These are phyloP conservation scores for Apostichopus japonicus DNA, from an alignment of 35 echinoderm and acorn worm genomes.

Conservation along the genomic window DNA sequence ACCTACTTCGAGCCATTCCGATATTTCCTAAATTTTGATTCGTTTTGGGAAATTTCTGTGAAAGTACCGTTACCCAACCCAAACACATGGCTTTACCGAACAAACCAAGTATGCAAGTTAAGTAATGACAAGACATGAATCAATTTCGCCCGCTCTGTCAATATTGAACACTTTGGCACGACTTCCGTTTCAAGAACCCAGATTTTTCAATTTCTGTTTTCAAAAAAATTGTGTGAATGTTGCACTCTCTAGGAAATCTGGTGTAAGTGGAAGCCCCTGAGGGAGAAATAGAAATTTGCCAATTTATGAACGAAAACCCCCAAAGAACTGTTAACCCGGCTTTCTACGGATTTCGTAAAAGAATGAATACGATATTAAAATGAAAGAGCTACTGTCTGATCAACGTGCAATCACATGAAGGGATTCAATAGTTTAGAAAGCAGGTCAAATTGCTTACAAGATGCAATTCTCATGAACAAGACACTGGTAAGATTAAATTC, in stretches of 20 bases:
- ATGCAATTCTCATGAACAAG: too few species aligned
- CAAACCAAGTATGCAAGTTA: neutral
- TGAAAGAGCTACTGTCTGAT: neutral
- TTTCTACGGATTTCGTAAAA: neutral
- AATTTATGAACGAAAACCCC: slow-evolving; percentile 17
- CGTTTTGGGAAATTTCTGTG: neutral
- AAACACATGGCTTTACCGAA: neutral
- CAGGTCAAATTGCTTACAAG: too few species aligned
- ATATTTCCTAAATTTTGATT: neutral
- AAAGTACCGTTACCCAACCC: neutral
- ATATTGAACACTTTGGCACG: slow-evolving; percentile 19
- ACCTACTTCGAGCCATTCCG: neutral
- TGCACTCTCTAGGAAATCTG: neutral
- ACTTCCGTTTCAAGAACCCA: slow-evolving; percentile 17
- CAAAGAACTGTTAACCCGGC: slow-evolving; percentile 3
- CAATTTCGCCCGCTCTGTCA: neutral
- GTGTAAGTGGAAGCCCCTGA: neutral
- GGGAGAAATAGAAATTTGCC: neutral
- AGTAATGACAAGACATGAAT: slow-evolving; percentile 28
- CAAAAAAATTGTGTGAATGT: neutral
- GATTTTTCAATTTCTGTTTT: slow-evolving; percentile 10
- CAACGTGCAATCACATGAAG: neutral
- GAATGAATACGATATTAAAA: neutral
- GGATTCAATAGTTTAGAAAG: neutral
- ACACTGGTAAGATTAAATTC: too few species aligned